These are phyloP conservation scores for Aegotheles bennettii DNA, from an alignment of 2,113 vertebrate species.

Conservation along the genomic window DNA sequence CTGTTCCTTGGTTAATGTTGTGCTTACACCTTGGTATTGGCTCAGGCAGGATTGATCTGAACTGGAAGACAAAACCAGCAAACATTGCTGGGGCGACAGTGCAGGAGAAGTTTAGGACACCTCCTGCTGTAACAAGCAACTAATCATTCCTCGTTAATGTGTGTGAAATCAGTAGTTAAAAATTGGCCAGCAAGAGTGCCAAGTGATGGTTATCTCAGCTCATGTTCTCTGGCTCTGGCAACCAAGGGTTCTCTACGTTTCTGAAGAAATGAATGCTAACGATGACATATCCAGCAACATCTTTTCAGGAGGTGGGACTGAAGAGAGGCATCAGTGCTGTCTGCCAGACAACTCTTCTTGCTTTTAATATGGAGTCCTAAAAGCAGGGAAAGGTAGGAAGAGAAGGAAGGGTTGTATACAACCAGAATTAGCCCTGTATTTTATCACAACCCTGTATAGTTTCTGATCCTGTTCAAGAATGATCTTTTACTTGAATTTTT, in stretches of 20 bases:
- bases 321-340: background rate
- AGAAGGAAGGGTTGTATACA: background rate
- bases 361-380: background rate
- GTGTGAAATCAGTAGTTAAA: background rate
- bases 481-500: background rate
- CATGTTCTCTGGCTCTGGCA: background rate
- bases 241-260: accelerated
- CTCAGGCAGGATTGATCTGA: background rate
- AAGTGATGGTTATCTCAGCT: background rate
- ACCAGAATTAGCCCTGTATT: background rate
- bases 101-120: background rate
- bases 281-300: background rate
- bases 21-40: background rate
- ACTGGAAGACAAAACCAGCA: background rate
- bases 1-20: background rate
- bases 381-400: background rate
- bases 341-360: background rate
- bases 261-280: background rate
- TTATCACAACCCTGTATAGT: background rate
- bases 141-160: background rate
- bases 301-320: background rate
- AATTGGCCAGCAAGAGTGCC: background rate
- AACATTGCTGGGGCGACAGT: background rate
- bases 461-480: background rate
- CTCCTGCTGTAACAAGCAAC: background rate